phyloP scores from a whole-genome alignment of 2,888 invertebrate genomes.

The Agonopterix arenella region DNA sequence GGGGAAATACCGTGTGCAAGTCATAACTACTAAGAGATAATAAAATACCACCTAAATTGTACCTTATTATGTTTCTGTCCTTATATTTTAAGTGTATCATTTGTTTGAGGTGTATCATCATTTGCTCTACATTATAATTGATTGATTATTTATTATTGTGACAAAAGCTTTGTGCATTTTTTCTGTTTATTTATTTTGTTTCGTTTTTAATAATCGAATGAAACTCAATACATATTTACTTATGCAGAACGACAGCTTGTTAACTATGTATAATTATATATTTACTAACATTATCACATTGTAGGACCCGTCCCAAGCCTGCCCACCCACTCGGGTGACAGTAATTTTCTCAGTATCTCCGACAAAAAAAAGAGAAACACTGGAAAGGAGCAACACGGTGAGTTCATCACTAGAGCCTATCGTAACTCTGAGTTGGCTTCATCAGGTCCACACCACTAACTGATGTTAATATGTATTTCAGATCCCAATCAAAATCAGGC shows the following conservation, averaged over 20 bases:
- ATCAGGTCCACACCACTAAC: too few relatives aligned
- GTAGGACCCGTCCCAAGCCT: constrained; percentile 22
- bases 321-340: constrained; percentile 13
- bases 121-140: too few relatives aligned
- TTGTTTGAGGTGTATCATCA: too few relatives aligned
- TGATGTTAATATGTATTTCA: too few relatives aligned
- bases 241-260: neutral
- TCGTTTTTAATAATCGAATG: neutral
- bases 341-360: constrained; percentile 34
- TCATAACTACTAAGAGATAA: too few relatives aligned
- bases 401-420: constrained; percentile 7
- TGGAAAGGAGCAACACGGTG: constrained; percentile 30
- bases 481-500: too few relatives aligned
- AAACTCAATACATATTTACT: neutral
- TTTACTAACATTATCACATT: constrained; percentile 10
- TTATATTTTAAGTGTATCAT: too few relatives aligned
- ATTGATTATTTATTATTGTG: neutral
- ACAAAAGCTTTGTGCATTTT: neutral
- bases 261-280: neutral
- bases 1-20: too few relatives aligned
- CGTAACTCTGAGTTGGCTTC: too few relatives aligned
- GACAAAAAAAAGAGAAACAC: constrained; percentile 33
- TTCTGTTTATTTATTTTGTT: neutral
- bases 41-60: too few relatives aligned
- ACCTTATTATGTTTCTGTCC: too few relatives aligned